Conservation (phyloP, 1,140 invertebrate species). For the Neodiprion lecontei region DNA sequence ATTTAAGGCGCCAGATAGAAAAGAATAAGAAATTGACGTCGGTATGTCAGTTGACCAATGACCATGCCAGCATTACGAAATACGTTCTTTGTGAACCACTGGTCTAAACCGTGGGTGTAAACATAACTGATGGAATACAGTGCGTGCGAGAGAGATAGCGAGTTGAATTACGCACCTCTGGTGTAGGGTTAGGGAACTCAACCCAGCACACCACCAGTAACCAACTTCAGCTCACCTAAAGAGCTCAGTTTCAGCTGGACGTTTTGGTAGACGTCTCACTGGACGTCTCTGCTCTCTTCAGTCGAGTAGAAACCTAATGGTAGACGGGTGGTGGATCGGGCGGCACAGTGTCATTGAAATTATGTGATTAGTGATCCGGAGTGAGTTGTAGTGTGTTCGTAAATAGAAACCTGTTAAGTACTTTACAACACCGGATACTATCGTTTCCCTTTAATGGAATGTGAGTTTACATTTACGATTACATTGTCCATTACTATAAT, state of each 20-base stretch:
- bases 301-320: neutral
- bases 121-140: no score
- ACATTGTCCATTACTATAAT: no score
- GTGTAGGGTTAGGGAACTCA: neutral
- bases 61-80: no score
- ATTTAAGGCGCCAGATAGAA: no score
- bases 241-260: neutral
- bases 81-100: no score
- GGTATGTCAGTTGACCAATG: no score
- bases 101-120: no score
- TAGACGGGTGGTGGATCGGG: neutral
- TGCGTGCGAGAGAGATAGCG: no score
- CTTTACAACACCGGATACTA: neutral
- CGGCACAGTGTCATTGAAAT: neutral
- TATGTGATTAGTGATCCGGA: conserved; percentile 1
- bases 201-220: neutral
- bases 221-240: neutral
- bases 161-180: neutral
- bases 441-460: conserved; percentile 3
- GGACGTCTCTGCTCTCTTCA: neutral
- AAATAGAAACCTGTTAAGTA: neutral
- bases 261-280: no score
- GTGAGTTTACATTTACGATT: neutral
- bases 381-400: neutral
- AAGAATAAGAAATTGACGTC: no score